phyloP scores from a whole-genome alignment of 2,888 invertebrate species.

The Coremacera marginata region DNA sequence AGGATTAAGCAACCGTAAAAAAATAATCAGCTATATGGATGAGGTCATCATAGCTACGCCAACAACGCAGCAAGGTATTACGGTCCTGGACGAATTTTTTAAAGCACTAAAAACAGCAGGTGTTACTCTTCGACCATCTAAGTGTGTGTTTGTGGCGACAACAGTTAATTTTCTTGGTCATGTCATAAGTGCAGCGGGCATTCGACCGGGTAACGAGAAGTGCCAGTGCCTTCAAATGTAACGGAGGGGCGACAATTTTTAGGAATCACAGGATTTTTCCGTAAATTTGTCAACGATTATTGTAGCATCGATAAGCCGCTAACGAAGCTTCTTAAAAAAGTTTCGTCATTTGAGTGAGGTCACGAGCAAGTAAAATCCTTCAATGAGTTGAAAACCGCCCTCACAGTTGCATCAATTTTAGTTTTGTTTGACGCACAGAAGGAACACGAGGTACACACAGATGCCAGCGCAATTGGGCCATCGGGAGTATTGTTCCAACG shows the following conservation, averaged over 20 bases:
- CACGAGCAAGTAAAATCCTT: slow-evolving; percentile 37
- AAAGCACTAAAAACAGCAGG: slow-evolving; percentile 30
- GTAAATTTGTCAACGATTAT: slow-evolving; percentile 42
- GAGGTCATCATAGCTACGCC: slow-evolving; percentile 40
- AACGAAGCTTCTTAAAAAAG: slow-evolving; percentile 42
- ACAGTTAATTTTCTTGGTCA: slow-evolving; percentile 41
- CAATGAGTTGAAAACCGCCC: slow-evolving; percentile 2
- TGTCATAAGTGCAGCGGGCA: slow-evolving; percentile 29
- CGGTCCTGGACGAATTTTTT: slow-evolving; percentile 37
- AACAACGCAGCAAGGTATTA: slow-evolving; percentile 14
- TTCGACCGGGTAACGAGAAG: slow-evolving; percentile 42
- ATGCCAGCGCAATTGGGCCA: neutral
- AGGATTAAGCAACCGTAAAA: slow-evolving; percentile 17
- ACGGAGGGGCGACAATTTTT: slow-evolving; percentile 43
- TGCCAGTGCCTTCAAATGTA: slow-evolving; percentile 38
- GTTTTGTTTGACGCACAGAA: slow-evolving; percentile 23
- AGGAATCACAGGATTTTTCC: slow-evolving; percentile 42
- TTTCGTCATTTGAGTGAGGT: slow-evolving; percentile 35
- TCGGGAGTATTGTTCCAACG: neutral
- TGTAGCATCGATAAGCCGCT: slow-evolving; percentile 36
- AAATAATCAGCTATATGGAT: slow-evolving; percentile 40
- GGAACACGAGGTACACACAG: slow-evolving; percentile 24
- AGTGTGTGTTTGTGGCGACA: slow-evolving; percentile 39
- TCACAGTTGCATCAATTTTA: slow-evolving; percentile 31
- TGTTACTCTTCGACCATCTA: slow-evolving; percentile 44